Evolutionary conservation across 2,113 vertebrate genomes (phyloP).

Genomic region (Dascyllus trimaculatus): DNA sequence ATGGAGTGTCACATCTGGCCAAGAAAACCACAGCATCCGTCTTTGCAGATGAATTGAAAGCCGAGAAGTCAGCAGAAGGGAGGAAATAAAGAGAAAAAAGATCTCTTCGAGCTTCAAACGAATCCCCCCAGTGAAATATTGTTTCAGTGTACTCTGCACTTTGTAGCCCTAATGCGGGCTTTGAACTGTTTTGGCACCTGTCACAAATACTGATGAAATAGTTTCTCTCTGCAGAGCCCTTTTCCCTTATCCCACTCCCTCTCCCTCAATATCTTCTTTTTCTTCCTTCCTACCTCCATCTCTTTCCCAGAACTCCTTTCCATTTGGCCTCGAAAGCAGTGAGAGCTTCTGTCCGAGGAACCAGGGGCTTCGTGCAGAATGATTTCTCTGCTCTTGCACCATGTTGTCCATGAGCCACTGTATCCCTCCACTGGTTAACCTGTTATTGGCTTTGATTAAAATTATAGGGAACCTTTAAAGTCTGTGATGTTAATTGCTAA

Average conservation of each 20-base stretch:
- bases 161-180: constrained; percentile 62
- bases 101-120: constrained; percentile 59
- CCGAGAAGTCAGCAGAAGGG: constrained; percentile 38
- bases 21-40: constrained; percentile 56
- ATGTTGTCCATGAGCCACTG: not conserved
- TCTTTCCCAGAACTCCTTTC: constrained; percentile 14
- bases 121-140: constrained; percentile 70
- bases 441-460: not conserved
- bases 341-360: constrained; percentile 2
- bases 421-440: not conserved
- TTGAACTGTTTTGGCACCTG: constrained; percentile 77
- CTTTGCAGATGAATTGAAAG: constrained; percentile 61
- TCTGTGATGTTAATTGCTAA: too few species aligned
- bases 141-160: constrained; percentile 67
- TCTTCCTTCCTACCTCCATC: constrained; percentile 13
- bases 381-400: constrained; percentile 11
- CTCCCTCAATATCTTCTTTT: constrained; percentile 17
- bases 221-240: constrained; percentile 49
- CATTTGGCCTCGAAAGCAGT: not conserved
- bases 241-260: constrained; percentile 28
- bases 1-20: constrained; percentile 63
- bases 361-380: not conserved
- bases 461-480: not conserved
- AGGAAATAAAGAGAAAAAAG: constrained; percentile 5
- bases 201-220: constrained; percentile 70